phyloP scores from a whole-genome alignment of 2,113 vertebrate genomes.

The Limnothrissa miodon region DNA sequence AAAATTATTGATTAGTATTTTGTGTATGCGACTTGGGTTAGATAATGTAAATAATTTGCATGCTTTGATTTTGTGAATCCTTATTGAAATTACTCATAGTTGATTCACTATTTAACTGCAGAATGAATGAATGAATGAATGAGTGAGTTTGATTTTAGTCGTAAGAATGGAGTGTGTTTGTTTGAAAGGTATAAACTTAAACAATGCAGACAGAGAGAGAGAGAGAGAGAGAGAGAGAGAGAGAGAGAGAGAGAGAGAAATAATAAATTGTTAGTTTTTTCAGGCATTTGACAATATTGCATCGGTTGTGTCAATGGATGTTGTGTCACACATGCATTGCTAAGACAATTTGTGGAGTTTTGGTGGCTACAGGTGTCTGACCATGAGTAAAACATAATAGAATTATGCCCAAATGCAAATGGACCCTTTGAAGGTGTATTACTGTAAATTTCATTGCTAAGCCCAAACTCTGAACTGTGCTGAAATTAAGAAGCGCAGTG shows the following conservation, averaged over 20 bases:
- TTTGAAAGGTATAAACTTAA: background rate
- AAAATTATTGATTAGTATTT: background rate
- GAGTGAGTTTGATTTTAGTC: background rate
- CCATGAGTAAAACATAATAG: background rate
- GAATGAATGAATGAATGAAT: background rate
- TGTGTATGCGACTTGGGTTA: background rate
- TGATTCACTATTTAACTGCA: background rate
- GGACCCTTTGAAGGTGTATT: background rate
- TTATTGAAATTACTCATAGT: no score
- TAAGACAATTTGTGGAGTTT: background rate
- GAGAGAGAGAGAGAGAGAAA: background rate
- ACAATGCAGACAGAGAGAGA: background rate
- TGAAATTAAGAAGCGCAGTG: slow-evolving; percentile 48
- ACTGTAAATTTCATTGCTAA: slow-evolving; percentile 49
- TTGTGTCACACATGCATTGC: background rate
- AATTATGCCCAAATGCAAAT: background rate
- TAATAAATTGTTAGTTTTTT: background rate
- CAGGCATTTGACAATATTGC: background rate
- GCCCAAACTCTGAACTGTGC: slow-evolving; percentile 50
- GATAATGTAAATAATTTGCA: background rate
- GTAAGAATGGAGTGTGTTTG: background rate
- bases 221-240: no score
- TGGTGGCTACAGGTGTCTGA: slow-evolving; percentile 10
- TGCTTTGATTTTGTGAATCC: background rate
- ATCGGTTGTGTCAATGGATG: slow-evolving; percentile 1